These are phyloP conservation scores for Anableps anableps DNA, from an alignment of 2,797 vertebrate species.

Conservation along the genomic window DNA sequence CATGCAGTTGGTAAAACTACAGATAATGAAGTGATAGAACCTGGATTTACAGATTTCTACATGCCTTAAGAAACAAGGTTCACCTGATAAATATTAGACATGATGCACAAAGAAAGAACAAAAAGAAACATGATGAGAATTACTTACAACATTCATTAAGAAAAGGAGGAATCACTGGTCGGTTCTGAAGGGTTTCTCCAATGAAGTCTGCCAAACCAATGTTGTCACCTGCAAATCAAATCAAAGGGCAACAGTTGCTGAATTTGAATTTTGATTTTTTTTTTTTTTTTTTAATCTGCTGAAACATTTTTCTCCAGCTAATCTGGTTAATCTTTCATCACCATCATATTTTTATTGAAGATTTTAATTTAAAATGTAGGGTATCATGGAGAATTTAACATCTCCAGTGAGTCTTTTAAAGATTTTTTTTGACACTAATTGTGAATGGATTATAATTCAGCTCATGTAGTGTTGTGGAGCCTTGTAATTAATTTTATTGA, in stretches of 20 bases:
- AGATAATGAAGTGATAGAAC: background rate
- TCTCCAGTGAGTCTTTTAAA: background rate
- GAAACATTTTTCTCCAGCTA: background rate
- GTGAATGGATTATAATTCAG: background rate
- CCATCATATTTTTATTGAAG: background rate
- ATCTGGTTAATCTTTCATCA: background rate
- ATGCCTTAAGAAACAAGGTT: background rate
- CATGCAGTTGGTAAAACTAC: background rate
- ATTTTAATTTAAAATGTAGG: background rate
- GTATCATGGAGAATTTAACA: background rate
- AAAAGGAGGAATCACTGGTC: constrained; percentile 50
- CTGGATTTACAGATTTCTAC: background rate
- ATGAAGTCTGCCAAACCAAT: constrained; percentile 78
- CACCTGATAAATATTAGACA: background rate
- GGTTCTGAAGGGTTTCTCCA: constrained; percentile 66
- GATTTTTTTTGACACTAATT: background rate
- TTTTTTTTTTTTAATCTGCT: background rate
- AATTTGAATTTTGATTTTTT: background rate
- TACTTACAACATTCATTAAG: constrained; percentile 81
- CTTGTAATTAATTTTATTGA: background rate
- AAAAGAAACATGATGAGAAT: background rate
- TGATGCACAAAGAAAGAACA: constrained; percentile 2
- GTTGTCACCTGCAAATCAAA: constrained; percentile 77
- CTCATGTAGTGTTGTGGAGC: background rate
- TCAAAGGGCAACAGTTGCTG: background rate